A percentile compares a stretch with the other conserved stretches of the same genome.
These are phyloP conservation scores for Nysson spinosus DNA, from an alignment of 2,888 invertebrate species.

Conservation along the genomic window DNA sequence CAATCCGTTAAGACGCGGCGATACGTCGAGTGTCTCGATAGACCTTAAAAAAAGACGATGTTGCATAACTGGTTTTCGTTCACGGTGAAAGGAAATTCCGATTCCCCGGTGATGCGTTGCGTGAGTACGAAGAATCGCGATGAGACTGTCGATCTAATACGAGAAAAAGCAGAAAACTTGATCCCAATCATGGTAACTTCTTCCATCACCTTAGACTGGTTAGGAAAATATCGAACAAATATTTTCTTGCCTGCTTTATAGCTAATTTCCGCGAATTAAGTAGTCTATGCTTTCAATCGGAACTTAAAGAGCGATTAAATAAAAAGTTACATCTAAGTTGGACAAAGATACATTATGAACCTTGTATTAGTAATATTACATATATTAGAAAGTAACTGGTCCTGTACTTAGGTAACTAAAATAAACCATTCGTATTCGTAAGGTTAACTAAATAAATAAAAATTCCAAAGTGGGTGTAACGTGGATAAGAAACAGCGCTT, in stretches of 20 bases:
- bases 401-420: too few relatives aligned
- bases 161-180: conserved; percentile 34
- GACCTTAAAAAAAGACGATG: conserved; percentile 31
- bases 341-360: too few relatives aligned
- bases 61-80: conserved; percentile 56
- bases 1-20: conserved; percentile 19
- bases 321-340: too few relatives aligned
- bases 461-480: conserved; percentile 34
- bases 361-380: too few relatives aligned
- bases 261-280: too few relatives aligned
- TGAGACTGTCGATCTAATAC: conserved; percentile 35
- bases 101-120: conserved; percentile 55
- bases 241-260: too few relatives aligned
- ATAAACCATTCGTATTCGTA: too few relatives aligned
- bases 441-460: too few relatives aligned
- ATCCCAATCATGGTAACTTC: conserved; percentile 36
- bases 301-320: too few relatives aligned
- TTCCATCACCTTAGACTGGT: conserved; percentile 23
- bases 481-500: conserved; percentile 35
- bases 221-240: not conserved
- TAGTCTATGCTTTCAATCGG: too few relatives aligned
- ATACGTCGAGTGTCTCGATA: conserved; percentile 5
- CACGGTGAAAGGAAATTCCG: conserved; percentile 60
- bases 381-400: too few relatives aligned
- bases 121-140: conserved; percentile 38